Percentiles rank a stretch among this genome's conserved stretches.
phyloP scores from a whole-genome alignment of 2,113 vertebrate species.

The Aphelocoma coerulescens region DNA sequence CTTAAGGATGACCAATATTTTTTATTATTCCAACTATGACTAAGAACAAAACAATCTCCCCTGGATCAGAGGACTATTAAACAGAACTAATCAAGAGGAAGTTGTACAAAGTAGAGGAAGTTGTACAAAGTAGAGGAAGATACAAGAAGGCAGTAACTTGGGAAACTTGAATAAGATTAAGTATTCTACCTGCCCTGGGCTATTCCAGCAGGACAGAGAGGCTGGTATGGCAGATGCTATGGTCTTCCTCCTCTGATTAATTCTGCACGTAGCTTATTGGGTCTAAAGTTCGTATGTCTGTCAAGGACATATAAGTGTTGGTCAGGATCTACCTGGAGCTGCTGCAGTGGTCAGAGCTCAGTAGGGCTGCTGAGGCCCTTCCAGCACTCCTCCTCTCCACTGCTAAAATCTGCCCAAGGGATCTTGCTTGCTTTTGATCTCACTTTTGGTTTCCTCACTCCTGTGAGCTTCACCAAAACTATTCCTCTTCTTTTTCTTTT shows the following conservation, averaged over 20 bases:
- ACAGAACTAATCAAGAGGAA: not conserved
- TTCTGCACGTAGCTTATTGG: not conserved
- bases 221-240: not conserved
- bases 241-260: not conserved
- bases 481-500: not conserved
- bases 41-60: not conserved
- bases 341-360: not conserved
- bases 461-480: not conserved
- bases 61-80: not conserved
- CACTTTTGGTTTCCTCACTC: not conserved
- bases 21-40: not conserved
- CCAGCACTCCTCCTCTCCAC: not conserved
- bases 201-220: not conserved
- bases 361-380: not conserved
- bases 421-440: not conserved
- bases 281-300: not conserved
- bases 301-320: not conserved
- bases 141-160: not conserved
- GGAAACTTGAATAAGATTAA: not conserved
- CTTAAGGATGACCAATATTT: not conserved
- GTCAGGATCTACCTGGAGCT: not conserved
- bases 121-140: not conserved
- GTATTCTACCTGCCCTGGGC: not conserved
- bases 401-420: not conserved
- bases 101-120: not conserved